Evolutionary conservation across 2,888 invertebrate species (phyloP).

Genomic region (Beris chalybata): DNA sequence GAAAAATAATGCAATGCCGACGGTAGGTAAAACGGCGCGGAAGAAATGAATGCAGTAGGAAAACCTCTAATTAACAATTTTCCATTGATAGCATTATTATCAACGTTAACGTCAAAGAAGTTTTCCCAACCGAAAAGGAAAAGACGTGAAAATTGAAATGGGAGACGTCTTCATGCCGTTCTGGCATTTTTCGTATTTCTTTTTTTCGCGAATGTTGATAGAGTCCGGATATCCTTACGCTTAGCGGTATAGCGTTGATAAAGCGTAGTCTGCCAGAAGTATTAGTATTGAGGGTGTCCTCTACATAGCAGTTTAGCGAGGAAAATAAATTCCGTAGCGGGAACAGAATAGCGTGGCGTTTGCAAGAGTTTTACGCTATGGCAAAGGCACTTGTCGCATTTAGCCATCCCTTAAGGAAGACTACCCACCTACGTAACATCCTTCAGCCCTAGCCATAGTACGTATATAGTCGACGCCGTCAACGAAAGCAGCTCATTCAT

Average conservation of each 20-base stretch:
- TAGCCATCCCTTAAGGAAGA: conserved; percentile 3
- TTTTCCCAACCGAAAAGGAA: conserved; percentile 17
- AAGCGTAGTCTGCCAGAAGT: too few relatives aligned
- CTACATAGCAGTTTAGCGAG: too few relatives aligned
- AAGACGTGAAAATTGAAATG: conserved; percentile 20
- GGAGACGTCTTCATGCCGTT: conserved; percentile 22
- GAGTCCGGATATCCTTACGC: too few relatives aligned
- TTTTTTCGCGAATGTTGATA: too few relatives aligned
- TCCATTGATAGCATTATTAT: conserved; percentile 50
- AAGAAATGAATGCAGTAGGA: conserved; percentile 25
- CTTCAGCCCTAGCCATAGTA: neutral
- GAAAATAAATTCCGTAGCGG: too few relatives aligned
- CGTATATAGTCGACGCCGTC: neutral
- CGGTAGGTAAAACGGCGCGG: neutral
- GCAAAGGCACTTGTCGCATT: neutral
- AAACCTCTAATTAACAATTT: conserved; percentile 56
- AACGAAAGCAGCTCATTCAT: neutral
- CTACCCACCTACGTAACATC: neutral
- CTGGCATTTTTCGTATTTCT: conserved; percentile 1
- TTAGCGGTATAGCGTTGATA: too few relatives aligned
- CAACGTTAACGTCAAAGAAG: conserved; percentile 24
- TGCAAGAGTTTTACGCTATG: conserved; percentile 1
- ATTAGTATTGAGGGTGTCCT: too few relatives aligned
- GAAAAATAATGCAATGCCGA: too few relatives aligned
- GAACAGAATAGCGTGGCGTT: neutral